phyloP scores from a whole-genome alignment of 2,888 invertebrate species.

The Ceratothoa steindachneri region DNA sequence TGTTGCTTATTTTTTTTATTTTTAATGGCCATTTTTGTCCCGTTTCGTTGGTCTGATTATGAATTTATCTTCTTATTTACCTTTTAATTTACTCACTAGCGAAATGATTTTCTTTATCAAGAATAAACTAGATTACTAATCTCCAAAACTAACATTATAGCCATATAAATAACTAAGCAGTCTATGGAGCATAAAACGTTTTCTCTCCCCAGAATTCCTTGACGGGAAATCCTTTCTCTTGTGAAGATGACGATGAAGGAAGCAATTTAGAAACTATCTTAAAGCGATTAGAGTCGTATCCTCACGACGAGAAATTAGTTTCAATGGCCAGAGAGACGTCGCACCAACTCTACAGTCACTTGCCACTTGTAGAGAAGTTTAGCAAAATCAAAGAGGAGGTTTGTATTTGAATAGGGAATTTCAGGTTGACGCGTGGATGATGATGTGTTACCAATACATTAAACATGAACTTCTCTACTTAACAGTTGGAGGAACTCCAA shows the following conservation, averaged over 20 bases:
- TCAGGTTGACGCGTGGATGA: neutral
- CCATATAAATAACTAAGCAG: too few species aligned
- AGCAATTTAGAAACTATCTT: constrained; percentile 51
- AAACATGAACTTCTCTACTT: neutral
- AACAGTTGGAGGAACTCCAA: constrained; percentile 69
- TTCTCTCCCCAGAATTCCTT: constrained; percentile 26
- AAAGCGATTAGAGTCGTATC: constrained; percentile 52
- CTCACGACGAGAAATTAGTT: constrained; percentile 74
- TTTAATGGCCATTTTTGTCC: too few species aligned
- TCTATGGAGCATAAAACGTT: too few species aligned
- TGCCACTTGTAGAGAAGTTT: constrained; percentile 66
- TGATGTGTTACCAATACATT: neutral
- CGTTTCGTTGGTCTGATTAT: too few species aligned
- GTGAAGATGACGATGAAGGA: constrained; percentile 49
- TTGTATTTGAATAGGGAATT: constrained; percentile 50
- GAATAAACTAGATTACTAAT: too few species aligned
- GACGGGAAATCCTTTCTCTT: constrained; percentile 49
- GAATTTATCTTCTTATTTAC: too few species aligned
- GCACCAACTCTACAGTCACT: constrained; percentile 69
- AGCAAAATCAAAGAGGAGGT: constrained; percentile 83
- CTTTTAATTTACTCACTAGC: too few species aligned
- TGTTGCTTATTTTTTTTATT: too few species aligned
- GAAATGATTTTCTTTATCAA: too few species aligned
- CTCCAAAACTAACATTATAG: too few species aligned
- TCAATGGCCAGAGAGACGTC: constrained; percentile 83